Percentiles rank a stretch among this genome's conserved stretches.
Evolutionary conservation across 2,113 vertebrate species (phyloP).

Genomic region (Tetraodon nigroviridis): DNA sequence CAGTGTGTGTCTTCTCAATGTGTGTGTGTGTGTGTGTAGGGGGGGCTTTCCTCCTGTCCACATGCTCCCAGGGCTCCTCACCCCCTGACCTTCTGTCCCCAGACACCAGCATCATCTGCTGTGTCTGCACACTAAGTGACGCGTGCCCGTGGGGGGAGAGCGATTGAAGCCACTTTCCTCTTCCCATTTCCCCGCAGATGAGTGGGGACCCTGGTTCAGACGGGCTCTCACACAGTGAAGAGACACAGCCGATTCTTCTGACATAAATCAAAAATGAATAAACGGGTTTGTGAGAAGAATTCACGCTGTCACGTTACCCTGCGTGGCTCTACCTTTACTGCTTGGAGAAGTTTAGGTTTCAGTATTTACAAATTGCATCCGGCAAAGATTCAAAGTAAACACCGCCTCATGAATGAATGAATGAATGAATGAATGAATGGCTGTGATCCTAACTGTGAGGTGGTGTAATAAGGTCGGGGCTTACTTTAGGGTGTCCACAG

Average conservation of each 20-base stretch:
- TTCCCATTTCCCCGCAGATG: conserved; percentile 24
- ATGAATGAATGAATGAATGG: background rate
- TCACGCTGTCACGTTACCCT: too few relatives aligned
- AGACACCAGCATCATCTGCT: conserved; percentile 59
- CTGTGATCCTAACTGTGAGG: background rate
- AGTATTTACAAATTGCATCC: too few relatives aligned
- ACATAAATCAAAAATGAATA: too few relatives aligned
- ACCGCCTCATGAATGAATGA: background rate
- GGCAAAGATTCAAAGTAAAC: background rate
- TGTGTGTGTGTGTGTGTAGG: too few relatives aligned
- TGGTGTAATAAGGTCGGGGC: conserved; percentile 2
- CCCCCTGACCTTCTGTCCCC: conserved; percentile 36
- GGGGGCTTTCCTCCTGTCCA: background rate
- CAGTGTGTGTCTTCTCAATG: too few relatives aligned
- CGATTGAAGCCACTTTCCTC: conserved; percentile 41
- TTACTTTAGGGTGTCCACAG: conserved; percentile 65
- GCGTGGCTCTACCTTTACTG: too few relatives aligned
- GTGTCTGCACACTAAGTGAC: conserved; percentile 41
- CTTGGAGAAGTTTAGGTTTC: too few relatives aligned
- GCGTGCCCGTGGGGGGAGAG: conserved; percentile 45
- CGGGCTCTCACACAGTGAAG: too few relatives aligned
- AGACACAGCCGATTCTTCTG: too few relatives aligned
- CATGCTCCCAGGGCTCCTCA: too few relatives aligned
- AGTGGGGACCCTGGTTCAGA: conserved; percentile 10
- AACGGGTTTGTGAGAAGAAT: too few relatives aligned